phyloP scores from a whole-genome alignment of 2,113 vertebrate species.

The Asarcornis scutulata region DNA sequence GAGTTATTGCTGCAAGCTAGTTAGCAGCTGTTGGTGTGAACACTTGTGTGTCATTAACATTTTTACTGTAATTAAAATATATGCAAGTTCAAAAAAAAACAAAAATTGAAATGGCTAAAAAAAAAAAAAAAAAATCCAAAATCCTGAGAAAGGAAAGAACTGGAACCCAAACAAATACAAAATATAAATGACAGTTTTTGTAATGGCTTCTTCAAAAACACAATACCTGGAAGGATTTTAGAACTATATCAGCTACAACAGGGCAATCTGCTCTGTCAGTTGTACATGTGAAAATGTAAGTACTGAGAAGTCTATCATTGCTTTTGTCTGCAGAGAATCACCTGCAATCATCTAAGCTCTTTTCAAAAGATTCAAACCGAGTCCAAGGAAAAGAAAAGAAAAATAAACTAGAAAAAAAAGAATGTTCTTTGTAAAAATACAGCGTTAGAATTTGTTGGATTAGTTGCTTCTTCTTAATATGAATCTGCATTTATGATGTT shows the following conservation, averaged over 20 bases:
- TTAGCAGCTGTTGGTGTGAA: neutral
- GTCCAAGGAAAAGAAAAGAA: neutral
- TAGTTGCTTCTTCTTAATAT: neutral
- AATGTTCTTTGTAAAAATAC: neutral
- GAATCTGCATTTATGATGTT: neutral
- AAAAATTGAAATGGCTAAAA: neutral
- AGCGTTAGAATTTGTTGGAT: neutral
- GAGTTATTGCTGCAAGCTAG: neutral
- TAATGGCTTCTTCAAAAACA: neutral
- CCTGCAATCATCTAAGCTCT: neutral
- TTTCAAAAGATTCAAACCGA: neutral
- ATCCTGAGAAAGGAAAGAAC: neutral
- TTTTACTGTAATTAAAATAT: neutral
- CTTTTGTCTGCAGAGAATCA: neutral
- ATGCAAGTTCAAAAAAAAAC: neutral
- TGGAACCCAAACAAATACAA: neutral
- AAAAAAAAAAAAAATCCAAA: neutral
- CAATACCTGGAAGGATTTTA: neutral
- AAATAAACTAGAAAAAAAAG: neutral
- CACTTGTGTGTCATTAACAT: neutral
- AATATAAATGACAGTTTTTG: neutral
- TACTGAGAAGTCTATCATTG: neutral
- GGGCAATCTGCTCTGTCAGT: neutral
- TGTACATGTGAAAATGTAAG: neutral
- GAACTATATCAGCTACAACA: neutral